Conservation (phyloP, 1,140 invertebrate genomes). For the Forficula auricularia region DNA sequence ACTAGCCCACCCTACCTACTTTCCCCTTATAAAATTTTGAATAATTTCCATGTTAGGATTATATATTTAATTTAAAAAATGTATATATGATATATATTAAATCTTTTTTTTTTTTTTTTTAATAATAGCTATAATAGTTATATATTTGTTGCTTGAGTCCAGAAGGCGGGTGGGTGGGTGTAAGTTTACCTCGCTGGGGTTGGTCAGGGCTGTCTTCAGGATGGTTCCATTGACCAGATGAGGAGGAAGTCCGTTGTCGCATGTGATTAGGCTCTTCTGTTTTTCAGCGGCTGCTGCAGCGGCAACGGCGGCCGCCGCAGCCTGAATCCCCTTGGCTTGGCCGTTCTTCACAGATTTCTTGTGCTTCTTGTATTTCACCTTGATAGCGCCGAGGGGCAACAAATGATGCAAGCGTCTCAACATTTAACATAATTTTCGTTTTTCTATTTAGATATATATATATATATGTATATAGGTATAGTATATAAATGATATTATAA, state of each 20-base stretch:
- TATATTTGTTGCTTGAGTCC: too few species aligned
- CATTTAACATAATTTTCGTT: neutral
- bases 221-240: slow-evolving; percentile 78
- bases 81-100: too few species aligned
- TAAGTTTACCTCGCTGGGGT: slow-evolving; percentile 69
- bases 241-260: slow-evolving; percentile 33
- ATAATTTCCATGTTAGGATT: too few species aligned
- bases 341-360: slow-evolving; percentile 57
- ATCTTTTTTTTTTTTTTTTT: too few species aligned
- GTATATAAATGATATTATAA: too few species aligned
- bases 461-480: too few species aligned
- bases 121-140: too few species aligned
- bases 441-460: too few species aligned
- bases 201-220: slow-evolving; percentile 81
- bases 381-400: slow-evolving; percentile 1
- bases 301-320: slow-evolving; percentile 24
- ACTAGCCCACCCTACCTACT: too few species aligned
- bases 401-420: neutral
- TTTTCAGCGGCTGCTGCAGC: slow-evolving; percentile 23
- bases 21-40: too few species aligned
- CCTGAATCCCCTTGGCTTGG: slow-evolving; percentile 27
- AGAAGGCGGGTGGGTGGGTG: too few species aligned
- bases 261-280: slow-evolving; percentile 23
- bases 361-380: slow-evolving; percentile 96
- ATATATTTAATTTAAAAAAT: too few species aligned